Percentiles rank a stretch among this genome's conserved stretches.
These are phyloP conservation scores for Cephalopterus ornatus DNA, from an alignment of 2,113 vertebrate species.

Conservation along the genomic window DNA sequence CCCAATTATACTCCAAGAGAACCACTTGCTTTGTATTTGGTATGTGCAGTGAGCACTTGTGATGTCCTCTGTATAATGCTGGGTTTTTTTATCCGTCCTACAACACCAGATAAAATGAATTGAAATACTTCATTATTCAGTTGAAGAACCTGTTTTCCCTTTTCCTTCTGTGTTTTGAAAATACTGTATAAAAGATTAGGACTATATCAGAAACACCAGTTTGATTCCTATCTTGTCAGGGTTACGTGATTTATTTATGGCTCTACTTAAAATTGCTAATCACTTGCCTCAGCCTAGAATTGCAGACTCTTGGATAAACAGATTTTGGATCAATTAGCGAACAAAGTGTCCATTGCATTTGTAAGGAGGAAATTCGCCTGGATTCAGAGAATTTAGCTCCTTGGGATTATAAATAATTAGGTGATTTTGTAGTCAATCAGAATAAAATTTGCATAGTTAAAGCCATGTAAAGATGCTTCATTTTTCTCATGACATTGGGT, in stretches of 20 bases:
- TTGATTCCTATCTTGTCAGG: background rate
- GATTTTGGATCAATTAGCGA: background rate
- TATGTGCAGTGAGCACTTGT: background rate
- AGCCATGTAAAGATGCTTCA: accelerated
- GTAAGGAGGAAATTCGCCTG: background rate
- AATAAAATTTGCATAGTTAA: background rate
- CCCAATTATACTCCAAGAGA: background rate
- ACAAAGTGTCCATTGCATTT: background rate
- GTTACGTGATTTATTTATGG: background rate
- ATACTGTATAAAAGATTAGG: background rate
- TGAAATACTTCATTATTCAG: accelerated
- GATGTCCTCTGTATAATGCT: background rate
- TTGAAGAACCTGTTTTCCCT: background rate
- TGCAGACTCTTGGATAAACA: background rate
- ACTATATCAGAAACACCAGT: background rate
- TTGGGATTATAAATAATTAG: background rate
- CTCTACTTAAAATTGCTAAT: background rate
- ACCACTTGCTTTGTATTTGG: background rate
- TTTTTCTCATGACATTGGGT: background rate
- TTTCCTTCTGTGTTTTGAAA: background rate
- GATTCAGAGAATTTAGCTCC: background rate
- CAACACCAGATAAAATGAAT: background rate
- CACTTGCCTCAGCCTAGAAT: background rate
- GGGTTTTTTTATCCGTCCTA: background rate
- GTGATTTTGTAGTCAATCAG: background rate